A percentile compares a stretch with the other conserved stretches of the same genome.
These are phyloP conservation scores for Latrodectus hesperus DNA, from an alignment of 2,888 invertebrate species.

Conservation along the genomic window DNA sequence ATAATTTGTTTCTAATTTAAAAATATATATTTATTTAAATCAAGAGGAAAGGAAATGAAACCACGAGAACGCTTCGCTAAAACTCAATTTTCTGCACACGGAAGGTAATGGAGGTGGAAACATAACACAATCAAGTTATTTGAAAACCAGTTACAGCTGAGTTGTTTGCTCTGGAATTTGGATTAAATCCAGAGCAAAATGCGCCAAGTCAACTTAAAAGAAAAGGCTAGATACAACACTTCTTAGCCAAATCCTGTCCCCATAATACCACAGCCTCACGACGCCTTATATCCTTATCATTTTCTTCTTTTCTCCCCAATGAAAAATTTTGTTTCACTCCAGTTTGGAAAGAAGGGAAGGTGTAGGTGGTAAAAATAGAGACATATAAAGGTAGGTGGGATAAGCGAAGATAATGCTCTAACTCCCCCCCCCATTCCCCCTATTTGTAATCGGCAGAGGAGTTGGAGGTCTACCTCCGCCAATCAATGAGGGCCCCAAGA, in stretches of 20 bases:
- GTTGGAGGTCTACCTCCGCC: constrained; percentile 43
- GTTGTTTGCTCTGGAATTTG: constrained; percentile 67
- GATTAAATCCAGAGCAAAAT: constrained; percentile 26
- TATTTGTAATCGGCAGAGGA: not conserved
- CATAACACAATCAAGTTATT: constrained; percentile 68
- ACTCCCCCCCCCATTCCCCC: constrained; percentile 1
- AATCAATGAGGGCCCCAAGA: constrained; percentile 66
- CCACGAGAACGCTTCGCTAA: not conserved
- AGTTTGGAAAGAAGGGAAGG: constrained; percentile 19
- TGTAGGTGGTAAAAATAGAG: constrained; percentile 57
- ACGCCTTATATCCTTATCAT: constrained; percentile 45
- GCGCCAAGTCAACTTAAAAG: constrained; percentile 60
- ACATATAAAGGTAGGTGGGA: constrained; percentile 64
- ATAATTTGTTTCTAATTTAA: not conserved
- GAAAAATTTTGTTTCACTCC: constrained; percentile 44
- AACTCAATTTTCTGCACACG: not conserved
- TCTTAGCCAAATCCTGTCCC: constrained; percentile 58
- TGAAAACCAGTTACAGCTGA: constrained; percentile 63
- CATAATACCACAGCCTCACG: constrained; percentile 58
- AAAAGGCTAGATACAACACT: constrained; percentile 45
- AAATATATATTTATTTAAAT: constrained; percentile 5
- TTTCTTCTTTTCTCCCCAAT: constrained; percentile 29
- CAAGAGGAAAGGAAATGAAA: not conserved
- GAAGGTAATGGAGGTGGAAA: constrained; percentile 52
- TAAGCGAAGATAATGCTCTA: constrained; percentile 57